Percentiles rank a stretch among this genome's conserved stretches.
Evolutionary conservation across 2,113 vertebrate genomes (phyloP).

Genomic region (Tenebrosternarchus preto): DNA sequence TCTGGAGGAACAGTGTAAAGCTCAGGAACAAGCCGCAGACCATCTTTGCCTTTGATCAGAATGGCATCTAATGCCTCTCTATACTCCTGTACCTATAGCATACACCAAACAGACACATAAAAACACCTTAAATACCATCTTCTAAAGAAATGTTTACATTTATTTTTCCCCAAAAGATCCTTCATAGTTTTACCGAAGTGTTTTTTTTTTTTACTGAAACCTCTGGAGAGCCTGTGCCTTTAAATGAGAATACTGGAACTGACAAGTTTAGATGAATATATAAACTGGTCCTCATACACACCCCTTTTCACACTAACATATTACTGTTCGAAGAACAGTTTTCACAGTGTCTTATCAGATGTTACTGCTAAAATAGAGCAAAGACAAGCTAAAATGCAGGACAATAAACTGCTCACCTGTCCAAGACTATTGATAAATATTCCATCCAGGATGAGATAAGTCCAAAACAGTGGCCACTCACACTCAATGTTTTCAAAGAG

Average conservation of each 20-base stretch:
- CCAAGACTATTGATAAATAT: constrained; percentile 86
- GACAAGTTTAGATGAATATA: too few species aligned
- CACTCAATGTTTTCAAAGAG: constrained; percentile 97
- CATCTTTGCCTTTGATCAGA: constrained; percentile 89
- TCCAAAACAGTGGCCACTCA: constrained; percentile 98
- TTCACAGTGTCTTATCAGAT: too few species aligned
- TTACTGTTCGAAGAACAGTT: not conserved
- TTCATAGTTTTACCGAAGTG: too few species aligned
- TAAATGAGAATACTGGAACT: too few species aligned
- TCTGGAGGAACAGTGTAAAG: constrained; percentile 91
- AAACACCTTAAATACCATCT: not conserved
- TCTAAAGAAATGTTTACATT: not conserved
- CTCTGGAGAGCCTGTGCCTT: too few species aligned
- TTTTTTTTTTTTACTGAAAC: too few species aligned
- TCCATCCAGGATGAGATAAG: constrained; percentile 93
- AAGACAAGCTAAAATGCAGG: too few species aligned
- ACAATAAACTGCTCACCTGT: constrained; percentile 74
- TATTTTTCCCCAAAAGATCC: too few species aligned
- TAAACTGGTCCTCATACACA: too few species aligned
- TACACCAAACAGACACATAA: not conserved
- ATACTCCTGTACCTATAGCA: constrained; percentile 88
- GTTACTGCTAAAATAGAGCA: too few species aligned
- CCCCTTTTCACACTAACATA: not conserved
- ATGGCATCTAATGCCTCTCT: constrained; percentile 88
- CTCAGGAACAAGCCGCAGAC: constrained; percentile 85